Evolutionary conservation across 2,888 invertebrate species (phyloP).

Genomic region (Oscheius onirici): DNA sequence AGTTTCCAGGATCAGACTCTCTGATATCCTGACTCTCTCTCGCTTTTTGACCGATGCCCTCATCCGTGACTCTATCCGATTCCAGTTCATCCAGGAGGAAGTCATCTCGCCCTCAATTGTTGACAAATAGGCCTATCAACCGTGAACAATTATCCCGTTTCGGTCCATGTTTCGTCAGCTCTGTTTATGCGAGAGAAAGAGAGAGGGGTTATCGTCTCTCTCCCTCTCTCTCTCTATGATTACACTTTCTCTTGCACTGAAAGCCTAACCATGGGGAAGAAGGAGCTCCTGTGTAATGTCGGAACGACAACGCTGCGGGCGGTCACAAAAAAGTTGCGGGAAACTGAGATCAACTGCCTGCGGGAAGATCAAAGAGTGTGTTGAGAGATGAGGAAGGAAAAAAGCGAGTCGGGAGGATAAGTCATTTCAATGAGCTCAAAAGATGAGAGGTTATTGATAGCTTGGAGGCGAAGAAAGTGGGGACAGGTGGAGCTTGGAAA

Average conservation of each 20-base stretch:
- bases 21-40: too few relatives aligned
- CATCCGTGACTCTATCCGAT: too few relatives aligned
- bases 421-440: too few relatives aligned
- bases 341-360: too few relatives aligned
- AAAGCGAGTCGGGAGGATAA: neutral
- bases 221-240: neutral
- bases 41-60: too few relatives aligned
- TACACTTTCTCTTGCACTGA: neutral
- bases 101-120: neutral
- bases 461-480: neutral
- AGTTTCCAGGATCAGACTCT: too few relatives aligned
- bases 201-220: neutral
- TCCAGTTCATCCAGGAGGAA: neutral
- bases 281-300: too few relatives aligned
- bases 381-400: neutral
- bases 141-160: conserved; percentile 7
- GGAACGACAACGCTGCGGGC: conserved; percentile 5
- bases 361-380: too few relatives aligned
- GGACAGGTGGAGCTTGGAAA: neutral
- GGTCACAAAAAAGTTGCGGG: neutral
- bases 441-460: neutral
- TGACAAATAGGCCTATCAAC: conserved; percentile 1
- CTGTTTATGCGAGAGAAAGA: neutral
- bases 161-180: neutral
- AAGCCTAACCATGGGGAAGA: too few relatives aligned